Conservation (phyloP, 2,888 invertebrate genomes). For the Stegana nigrithorax region DNA sequence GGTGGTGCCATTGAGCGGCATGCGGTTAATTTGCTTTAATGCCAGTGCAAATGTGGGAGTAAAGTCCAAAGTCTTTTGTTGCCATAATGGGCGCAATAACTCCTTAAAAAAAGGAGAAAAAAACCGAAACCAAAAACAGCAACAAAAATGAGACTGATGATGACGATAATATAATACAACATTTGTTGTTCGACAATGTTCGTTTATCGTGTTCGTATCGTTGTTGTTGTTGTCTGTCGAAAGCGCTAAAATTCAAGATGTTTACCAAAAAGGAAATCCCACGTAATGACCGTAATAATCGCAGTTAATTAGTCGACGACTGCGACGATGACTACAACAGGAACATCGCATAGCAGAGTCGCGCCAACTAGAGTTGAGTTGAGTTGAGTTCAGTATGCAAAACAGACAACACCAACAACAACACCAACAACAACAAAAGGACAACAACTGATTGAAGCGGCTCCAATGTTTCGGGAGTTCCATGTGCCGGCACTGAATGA, state of each 20-base stretch:
- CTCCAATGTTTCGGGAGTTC: conserved; percentile 20
- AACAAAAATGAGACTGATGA: conserved; percentile 21
- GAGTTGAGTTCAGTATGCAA: too few species aligned
- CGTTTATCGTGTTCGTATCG: neutral
- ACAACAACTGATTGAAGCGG: conserved; percentile 31
- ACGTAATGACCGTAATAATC: conserved; percentile 69
- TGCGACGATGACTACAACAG: conserved; percentile 54
- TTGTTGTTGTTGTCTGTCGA: conserved; percentile 38
- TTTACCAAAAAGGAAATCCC: conserved; percentile 67
- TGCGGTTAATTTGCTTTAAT: conserved; percentile 66
- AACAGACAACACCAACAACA: conserved; percentile 36
- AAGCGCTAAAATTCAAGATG: conserved; percentile 65
- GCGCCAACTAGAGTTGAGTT: neutral
- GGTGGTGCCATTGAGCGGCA: conserved; percentile 10
- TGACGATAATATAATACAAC: conserved; percentile 33
- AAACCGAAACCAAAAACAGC: conserved; percentile 34
- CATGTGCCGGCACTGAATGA: too few species aligned
- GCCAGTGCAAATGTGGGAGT: conserved; percentile 49
- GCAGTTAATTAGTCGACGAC: conserved; percentile 68
- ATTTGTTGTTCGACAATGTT: conserved; percentile 24
- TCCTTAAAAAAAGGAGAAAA: conserved; percentile 22
- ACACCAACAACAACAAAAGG: conserved; percentile 29
- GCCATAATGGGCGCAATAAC: conserved; percentile 28
- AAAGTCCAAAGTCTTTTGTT: conserved; percentile 40
- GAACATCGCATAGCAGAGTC: conserved; percentile 28